phyloP scores from a whole-genome alignment of 2,113 vertebrate species.

The Rhea pennata region DNA sequence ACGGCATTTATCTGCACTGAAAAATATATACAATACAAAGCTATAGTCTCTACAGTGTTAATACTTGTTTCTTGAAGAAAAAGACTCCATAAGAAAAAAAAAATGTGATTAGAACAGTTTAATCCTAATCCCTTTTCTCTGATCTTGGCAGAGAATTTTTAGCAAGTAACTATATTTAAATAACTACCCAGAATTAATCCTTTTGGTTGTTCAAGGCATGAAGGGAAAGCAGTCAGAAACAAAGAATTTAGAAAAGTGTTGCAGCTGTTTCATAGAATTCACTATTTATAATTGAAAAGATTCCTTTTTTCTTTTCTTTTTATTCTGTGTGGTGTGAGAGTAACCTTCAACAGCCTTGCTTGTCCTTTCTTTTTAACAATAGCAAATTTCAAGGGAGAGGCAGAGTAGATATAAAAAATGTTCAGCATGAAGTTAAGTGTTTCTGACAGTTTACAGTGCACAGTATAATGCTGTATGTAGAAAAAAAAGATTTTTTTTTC shows the following conservation, averaged over 20 bases:
- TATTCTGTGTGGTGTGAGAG: background rate
- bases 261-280: slow-evolving; percentile 80
- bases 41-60: slow-evolving; percentile 34
- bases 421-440: slow-evolving; percentile 28
- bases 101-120: slow-evolving; percentile 83
- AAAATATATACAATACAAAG: background rate
- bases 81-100: slow-evolving; percentile 18
- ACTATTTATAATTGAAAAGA: slow-evolving; percentile 76
- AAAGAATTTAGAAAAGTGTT: slow-evolving; percentile 80
- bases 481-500: background rate
- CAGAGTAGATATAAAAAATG: slow-evolving; percentile 16
- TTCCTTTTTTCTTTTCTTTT: background rate
- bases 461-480: background rate
- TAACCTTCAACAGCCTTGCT: slow-evolving; percentile 64
- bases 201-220: slow-evolving; percentile 83
- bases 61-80: slow-evolving; percentile 62
- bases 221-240: slow-evolving; percentile 79
- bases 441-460: slow-evolving; percentile 39
- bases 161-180: slow-evolving; percentile 88
- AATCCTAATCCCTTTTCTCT: slow-evolving; percentile 88
- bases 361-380: slow-evolving; percentile 47
- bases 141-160: slow-evolving; percentile 85
- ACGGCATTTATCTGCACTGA: background rate
- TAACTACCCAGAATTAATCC: slow-evolving; percentile 87
- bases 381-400: slow-evolving; percentile 47